Conservation (phyloP, 2,888 invertebrate genomes). For the Aplocera efformata region DNA sequence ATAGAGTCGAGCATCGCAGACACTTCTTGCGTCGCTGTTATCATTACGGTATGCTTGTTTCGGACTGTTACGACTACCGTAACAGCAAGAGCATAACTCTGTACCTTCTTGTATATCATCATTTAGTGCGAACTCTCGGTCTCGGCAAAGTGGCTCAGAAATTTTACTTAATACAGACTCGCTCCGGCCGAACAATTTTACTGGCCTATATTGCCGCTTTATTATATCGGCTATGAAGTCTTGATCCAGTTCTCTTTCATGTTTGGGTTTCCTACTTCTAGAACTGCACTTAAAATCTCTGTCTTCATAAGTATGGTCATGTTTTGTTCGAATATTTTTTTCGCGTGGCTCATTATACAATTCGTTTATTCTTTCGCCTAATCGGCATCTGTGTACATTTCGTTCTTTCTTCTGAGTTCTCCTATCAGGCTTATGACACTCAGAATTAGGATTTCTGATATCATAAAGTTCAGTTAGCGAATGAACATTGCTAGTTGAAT, state of each 20-base stretch:
- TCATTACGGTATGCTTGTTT: slow-evolving; percentile 28
- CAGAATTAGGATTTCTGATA: slow-evolving; percentile 25
- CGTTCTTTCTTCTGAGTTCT: slow-evolving; percentile 28
- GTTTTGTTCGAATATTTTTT: slow-evolving; percentile 11
- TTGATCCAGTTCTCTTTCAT: slow-evolving; percentile 42
- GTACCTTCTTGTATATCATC: slow-evolving; percentile 43
- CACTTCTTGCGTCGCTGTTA: slow-evolving; percentile 50
- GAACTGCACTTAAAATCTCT: slow-evolving; percentile 14
- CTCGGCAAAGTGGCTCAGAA: slow-evolving; percentile 66
- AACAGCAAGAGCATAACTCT: slow-evolving; percentile 57
- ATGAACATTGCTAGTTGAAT: slow-evolving; percentile 49
- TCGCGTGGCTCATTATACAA: slow-evolving; percentile 29
- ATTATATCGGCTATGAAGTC: slow-evolving; percentile 67
- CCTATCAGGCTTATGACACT: slow-evolving; percentile 23
- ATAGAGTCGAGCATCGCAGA: slow-evolving; percentile 61
- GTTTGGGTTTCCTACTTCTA: slow-evolving; percentile 33
- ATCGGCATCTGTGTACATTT: slow-evolving; percentile 20
- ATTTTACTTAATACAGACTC: slow-evolving; percentile 61
- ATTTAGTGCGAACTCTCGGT: slow-evolving; percentile 46
- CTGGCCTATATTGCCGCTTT: slow-evolving; percentile 59
- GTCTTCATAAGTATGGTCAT: slow-evolving; percentile 29
- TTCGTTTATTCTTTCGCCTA: slow-evolving; percentile 31
- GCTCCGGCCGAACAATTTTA: slow-evolving; percentile 54
- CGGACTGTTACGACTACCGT: slow-evolving; percentile 22
- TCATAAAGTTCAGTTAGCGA: slow-evolving; percentile 39